Evolutionary conservation across 2,888 invertebrate genomes (phyloP), one percentile per base, ranked within the genome.

Genomic region (Arctia plantaginis): DNA sequence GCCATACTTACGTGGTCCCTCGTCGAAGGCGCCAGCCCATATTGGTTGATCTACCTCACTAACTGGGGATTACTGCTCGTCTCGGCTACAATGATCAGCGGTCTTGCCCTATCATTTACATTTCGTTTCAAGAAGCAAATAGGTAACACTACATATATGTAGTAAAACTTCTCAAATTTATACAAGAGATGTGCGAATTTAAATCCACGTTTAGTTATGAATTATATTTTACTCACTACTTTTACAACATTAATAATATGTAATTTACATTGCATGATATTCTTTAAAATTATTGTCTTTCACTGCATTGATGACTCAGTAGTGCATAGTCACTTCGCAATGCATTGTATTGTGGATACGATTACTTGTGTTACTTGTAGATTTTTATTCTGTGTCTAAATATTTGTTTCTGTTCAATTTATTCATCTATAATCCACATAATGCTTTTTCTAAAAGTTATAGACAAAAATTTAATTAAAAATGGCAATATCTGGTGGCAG

Each of bases 11-110:
- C 81, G 23, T 95, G 94, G 94, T 92, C 95, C 1, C 69, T 94
- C 71, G 76, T 80, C 15, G 88, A 86, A 47, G 89, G 87, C 0
- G 79, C 85, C 27, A 88, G 77, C 39, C 84, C 86, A 0, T 87
- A 88, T 85, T 95, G 94, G 93, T 83, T 93, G 70, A 88, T 93
- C 67, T 95, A 89, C 85, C 92, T 95, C 75, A 95, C 95, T 33
- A 94, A 95, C 86, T 95, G 95, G 95, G 95, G 95, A 0, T 82
- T 94, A 18, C 71, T 94, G 33, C 85, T 94, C 70, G 77, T 94
- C 41, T 85, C 88, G 4, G 69, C 86, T 71, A 90, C 90, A 85
- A 89, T 41, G 41, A 41, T 6, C 12, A 41, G 89, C 68, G 93
- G 90, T 8, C 78, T 93, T 0, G n/a, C 87, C 0, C 91, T 94